These are phyloP conservation scores for Spicauda simplicius DNA, from an alignment of 2,888 invertebrate species.

Conservation along the genomic window DNA sequence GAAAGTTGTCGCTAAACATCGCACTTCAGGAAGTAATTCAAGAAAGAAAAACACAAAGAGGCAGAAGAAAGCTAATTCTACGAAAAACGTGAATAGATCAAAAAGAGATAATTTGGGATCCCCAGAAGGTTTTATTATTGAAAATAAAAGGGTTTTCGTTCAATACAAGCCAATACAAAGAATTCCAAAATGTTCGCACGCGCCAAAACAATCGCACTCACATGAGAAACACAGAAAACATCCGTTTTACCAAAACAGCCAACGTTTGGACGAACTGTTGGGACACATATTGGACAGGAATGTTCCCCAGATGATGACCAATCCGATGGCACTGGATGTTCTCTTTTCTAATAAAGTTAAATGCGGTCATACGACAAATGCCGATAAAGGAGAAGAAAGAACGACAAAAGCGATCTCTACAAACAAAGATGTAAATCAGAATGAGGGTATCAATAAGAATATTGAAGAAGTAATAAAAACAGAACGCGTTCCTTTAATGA, in stretches of 20 bases:
- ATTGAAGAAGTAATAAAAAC: not conserved
- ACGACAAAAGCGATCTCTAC: not conserved
- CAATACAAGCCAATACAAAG: constrained; percentile 50
- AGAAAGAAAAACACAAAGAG: not conserved
- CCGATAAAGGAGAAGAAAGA: not conserved
- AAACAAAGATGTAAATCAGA: not conserved
- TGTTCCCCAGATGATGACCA: constrained; percentile 33
- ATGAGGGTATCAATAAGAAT: not conserved
- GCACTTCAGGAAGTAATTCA: not conserved
- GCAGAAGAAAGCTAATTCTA: constrained; percentile 23
- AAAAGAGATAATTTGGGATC: constrained; percentile 34
- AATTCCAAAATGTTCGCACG: constrained; percentile 64
- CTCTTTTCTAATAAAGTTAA: constrained; percentile 18
- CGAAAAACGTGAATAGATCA: constrained; percentile 38
- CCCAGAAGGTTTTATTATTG: constrained; percentile 55
- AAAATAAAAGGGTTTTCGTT: constrained; percentile 59
- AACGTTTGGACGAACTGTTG: constrained; percentile 61
- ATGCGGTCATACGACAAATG: constrained; percentile 14
- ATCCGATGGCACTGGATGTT: not conserved
- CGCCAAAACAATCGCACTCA: constrained; percentile 54
- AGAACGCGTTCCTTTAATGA: not conserved
- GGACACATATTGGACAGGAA: constrained; percentile 57
- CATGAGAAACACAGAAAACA: constrained; percentile 64
- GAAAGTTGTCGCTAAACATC: constrained; percentile 28
- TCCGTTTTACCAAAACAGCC: constrained; percentile 66